Base-by-base conservation (phyloP, 1,140 invertebrate genomes). In the Oedothorax gibbosus region DNA sequence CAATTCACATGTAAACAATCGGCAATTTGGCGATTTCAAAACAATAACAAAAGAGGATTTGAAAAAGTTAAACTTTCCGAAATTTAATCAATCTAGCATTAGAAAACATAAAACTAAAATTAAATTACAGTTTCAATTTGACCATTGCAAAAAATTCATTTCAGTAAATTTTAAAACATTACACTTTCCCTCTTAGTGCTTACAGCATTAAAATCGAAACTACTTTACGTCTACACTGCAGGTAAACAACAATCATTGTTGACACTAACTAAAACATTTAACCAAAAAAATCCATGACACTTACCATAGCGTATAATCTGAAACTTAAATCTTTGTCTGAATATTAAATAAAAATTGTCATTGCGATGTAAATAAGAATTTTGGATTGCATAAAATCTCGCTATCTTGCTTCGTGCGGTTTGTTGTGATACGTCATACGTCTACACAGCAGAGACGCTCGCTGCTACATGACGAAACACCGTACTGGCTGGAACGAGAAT, bases 341-440 rank as follows among this genome's bases (percentile, higher is more conserved):
- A 56, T 66, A 54, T 20, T 51, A 54, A 66, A 79, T 57, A 68
- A 15, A 10, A 14, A 18, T 9, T 15, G 21, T 79, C 62, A 75
- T 71, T 54, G 69, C 50, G 51, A 54, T 49, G 54, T 49, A 9
- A 14, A 54, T 66, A 56, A 68, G 53, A 66, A 68, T 79, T 66
- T 77, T 18, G 11, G 64, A 79, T 79, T 66, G 54, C 77, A 66
- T 54, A 66, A 66, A 66, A 53, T 66, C 68, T 53, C 64, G 14
- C 51, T 66, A 35, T 35, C 64, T 66, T 51, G 35, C 77, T 53
- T 57, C 49, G 77, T 79, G 35, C 35, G 49, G 64, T 79, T 79
- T 79, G 77, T 79, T 79, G n/a, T 79, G 64, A 64, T 79, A 79
- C 77, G 72, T 79, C 51, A 79, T 79, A 79, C 77, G 80, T 73